Evolutionary conservation across 2,888 invertebrate species (phyloP), one percentile per base, ranked within the genome.

Genomic region (Caenorhabditis sp.): DNA sequence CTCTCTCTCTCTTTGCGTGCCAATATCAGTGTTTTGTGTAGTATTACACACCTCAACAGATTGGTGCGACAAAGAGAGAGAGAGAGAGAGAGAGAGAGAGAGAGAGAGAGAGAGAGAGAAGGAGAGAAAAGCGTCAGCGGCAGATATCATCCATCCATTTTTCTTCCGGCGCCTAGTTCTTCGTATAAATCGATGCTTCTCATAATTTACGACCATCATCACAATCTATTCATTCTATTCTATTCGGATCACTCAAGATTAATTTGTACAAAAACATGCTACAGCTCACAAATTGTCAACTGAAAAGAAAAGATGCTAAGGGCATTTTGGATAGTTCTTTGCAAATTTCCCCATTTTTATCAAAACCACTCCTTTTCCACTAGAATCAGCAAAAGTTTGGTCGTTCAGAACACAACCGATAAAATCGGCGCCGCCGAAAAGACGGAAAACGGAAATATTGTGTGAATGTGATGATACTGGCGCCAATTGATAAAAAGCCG

Each of bases 131-230:
- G 9, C 35, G 9, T 7, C 30, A 9, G 30, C 30, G 30, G 9
- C 6, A 30, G 30, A 30, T 5, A 30, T 5, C 6, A 30, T 9
- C 5, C 30, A 35, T 35, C 35, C 35, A 13, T 13, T 35, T 35
- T 13, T 35, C 13, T 35, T 35, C 35, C 35, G 35, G n/a, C n/a
- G n/a, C n/a, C n/a, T n/a, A n/a, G n/a, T n/a, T n/a, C 35, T 35
- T 13, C 35, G 35, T 9, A 35, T 13, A 35, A 9, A 35, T 35
- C 11, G 9, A 9, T 13, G 35, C 50, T 39, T 41, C 52, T 43
- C 45, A 53, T 63, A 63, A 63, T 53, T 53, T 63, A 63, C 43
- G 63, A 52, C 53, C 63, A 41, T 41, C 17, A n/a, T 41, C 41
- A n/a, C n/a, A n/a, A 41, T 41, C 41, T 2, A 2, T 35, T 13